Percentiles rank a stretch among this genome's conserved stretches.
phyloP scores from a whole-genome alignment of 2,113 vertebrate species.

The Entelurus aequoreus region DNA sequence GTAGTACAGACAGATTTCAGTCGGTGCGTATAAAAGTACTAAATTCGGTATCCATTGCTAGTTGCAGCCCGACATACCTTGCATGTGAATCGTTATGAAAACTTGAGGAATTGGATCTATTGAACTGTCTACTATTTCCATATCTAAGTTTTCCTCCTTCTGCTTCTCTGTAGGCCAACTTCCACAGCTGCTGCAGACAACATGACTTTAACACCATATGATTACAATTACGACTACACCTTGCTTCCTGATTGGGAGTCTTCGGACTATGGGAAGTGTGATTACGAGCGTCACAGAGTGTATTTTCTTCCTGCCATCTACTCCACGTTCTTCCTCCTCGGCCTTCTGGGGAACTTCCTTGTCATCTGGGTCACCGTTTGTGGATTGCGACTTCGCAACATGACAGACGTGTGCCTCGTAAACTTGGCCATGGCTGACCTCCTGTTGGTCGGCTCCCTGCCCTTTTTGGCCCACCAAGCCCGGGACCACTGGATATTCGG shows the following conservation, averaged over 20 bases:
- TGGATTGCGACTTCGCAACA: conserved; percentile 70
- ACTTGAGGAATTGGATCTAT: too few species aligned
- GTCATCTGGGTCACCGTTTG: conserved; percentile 78
- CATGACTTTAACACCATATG: neutral
- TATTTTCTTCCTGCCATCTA: conserved; percentile 75
- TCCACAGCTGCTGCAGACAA: neutral
- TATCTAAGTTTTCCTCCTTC: neutral
- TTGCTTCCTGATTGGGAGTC: fast-evolving
- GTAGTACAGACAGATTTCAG: too few species aligned
- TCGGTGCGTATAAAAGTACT: too few species aligned
- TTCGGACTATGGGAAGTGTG: neutral
- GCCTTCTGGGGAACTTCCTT: conserved; percentile 77
- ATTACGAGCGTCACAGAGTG: conserved; percentile 4
- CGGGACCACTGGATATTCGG: conserved; percentile 76
- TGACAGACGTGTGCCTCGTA: conserved; percentile 88
- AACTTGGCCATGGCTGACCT: conserved; percentile 85
- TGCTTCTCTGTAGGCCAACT: neutral
- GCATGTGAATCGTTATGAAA: too few species aligned
- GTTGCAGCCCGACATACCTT: too few species aligned
- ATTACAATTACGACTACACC: neutral
- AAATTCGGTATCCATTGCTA: too few species aligned
- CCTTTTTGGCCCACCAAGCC: conserved; percentile 79
- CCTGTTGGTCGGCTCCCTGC: conserved; percentile 75
- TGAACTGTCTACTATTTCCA: too few species aligned
- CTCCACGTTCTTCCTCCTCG: conserved; percentile 74